Conservation (phyloP, 2,113 vertebrate species). For the Microcebus tavaratra region DNA sequence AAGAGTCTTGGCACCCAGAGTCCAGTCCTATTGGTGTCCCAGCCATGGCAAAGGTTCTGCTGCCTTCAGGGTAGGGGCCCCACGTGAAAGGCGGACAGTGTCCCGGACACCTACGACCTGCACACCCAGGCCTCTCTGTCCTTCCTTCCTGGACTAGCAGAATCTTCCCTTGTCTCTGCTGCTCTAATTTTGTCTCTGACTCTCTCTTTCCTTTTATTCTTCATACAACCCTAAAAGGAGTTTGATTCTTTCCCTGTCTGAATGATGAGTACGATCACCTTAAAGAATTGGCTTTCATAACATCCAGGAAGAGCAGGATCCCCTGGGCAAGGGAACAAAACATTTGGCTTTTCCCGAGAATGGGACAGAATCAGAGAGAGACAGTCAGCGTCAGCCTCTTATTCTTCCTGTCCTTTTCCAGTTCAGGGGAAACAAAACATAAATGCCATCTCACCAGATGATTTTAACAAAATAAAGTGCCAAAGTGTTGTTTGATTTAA, state of each 20-base stretch:
- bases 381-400: background rate
- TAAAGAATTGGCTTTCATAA: background rate
- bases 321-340: background rate
- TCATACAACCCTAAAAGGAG: background rate
- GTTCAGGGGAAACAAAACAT: background rate
- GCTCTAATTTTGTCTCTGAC: background rate
- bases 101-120: background rate
- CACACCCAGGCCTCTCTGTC: background rate
- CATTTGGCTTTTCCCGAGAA: background rate
- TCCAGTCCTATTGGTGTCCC: background rate
- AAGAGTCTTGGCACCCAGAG: no score
- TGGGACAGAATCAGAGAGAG: background rate
- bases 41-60: background rate
- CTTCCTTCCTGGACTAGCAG: background rate
- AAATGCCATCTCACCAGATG: background rate
- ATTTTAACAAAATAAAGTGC: background rate
- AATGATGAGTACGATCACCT: background rate
- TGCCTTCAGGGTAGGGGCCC: accelerated
- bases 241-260: background rate
- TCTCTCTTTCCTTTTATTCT: background rate
- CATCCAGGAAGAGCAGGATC: background rate
- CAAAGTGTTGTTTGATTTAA: background rate
- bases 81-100: background rate
- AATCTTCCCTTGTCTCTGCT: background rate
- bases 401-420: background rate